Base-by-base conservation (phyloP, 2,888 invertebrate genomes). In the Bembecia ichneumoniformis region DNA sequence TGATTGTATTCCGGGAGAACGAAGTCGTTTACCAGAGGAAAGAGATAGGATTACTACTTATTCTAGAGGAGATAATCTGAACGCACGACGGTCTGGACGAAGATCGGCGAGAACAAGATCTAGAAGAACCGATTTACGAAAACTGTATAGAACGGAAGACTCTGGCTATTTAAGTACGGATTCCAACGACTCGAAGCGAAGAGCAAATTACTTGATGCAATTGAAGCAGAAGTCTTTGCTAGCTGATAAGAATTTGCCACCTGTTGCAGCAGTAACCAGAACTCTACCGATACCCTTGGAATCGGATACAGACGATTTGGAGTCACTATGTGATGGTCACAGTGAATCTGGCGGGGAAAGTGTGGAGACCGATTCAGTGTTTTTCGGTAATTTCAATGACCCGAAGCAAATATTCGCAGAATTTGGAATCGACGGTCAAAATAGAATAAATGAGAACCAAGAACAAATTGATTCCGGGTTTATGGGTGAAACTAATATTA, bases 261-360 rank as follows among this genome's bases (percentile, higher is more conserved):
- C 62, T 14, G 50, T 65, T 13, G 55, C 63, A 4, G 57, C 68
- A 46, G 53, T 74, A 1, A 67, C 60, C 20, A 81, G 77, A 58
- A 57, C 76, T 1, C 63, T 72, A 11, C 63, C 71, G n/a, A 51
- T 73, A 46, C 77, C 71, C 48, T 70, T 89, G 57, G 78, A 89
- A 58, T 88, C 91, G 52, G 89, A 91, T 58, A 90, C 93, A 55
- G 94, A 91, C 62, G 94, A 94, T 15, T 91, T 94, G 51, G 94
- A 94, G 66, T 93, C 93, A 20, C 82, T 92, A 49, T 92, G 92
- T 46, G 94, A 94, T 59, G 95, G 93, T 9, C 91, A 92, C 56
- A 94, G 95, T 68, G 95, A 95, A 72, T 95, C 95, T 17, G 95
- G 95, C 0, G 95, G 93, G 1, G 95, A 95, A 69, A 95, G 95